Conservation (phyloP, 2,888 invertebrate species). For the Catocala nupta region DNA sequence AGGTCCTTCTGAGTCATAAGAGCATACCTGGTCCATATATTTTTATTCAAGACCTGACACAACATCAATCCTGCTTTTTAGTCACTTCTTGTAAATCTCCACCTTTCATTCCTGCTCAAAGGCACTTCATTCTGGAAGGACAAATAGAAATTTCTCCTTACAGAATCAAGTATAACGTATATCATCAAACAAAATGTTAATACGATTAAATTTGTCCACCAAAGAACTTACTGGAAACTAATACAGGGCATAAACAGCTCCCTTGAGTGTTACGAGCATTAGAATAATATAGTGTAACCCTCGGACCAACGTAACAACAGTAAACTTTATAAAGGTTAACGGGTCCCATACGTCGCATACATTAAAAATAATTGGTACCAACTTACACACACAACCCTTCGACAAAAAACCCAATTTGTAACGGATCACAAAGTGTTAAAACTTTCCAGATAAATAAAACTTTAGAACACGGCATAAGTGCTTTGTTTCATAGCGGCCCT, state of each 20-base stretch:
- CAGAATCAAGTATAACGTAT: not conserved
- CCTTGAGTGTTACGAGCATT: slow-evolving; percentile 36
- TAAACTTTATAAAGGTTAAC: slow-evolving; percentile 52
- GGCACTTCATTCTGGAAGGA: no score
- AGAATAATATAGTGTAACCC: slow-evolving; percentile 46
- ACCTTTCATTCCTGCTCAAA: no score
- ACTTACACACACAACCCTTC: slow-evolving; percentile 44
- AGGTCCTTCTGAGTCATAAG: no score
- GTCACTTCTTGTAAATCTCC: no score
- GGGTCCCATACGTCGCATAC: slow-evolving; percentile 54
- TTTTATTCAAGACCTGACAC: no score
- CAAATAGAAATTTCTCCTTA: no score
- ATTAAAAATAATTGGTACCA: slow-evolving; percentile 58
- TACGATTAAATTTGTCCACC: slow-evolving; percentile 21
- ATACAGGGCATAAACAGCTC: slow-evolving; percentile 41
- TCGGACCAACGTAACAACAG: slow-evolving; percentile 33
- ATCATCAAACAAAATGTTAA: slow-evolving; percentile 4
- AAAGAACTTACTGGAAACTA: slow-evolving; percentile 40
- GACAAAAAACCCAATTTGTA: slow-evolving; percentile 56
- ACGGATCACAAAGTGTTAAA: slow-evolving; percentile 52
- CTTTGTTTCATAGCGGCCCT: slow-evolving; percentile 64
- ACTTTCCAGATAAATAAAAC: slow-evolving; percentile 51
- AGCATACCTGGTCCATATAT: no score
- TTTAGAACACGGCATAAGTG: slow-evolving; percentile 55
- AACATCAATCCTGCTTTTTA: no score